phyloP scores from a whole-genome alignment of 2,797 vertebrate species.

The Epinephelus malabaricus region DNA sequence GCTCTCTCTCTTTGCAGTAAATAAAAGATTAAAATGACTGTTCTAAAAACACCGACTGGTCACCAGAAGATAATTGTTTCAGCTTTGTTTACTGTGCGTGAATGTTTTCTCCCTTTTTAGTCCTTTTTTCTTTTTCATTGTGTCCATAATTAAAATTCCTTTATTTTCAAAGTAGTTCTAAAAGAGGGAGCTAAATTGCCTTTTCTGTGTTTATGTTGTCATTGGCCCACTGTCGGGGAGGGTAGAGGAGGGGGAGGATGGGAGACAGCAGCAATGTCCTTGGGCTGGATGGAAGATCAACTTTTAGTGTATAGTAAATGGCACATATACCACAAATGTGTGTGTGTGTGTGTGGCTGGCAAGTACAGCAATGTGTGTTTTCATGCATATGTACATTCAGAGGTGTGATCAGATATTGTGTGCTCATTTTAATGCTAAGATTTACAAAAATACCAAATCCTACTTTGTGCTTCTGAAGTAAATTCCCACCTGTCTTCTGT shows the following conservation, averaged over 20 bases:
- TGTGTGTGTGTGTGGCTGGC: constrained; percentile 13
- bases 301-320: constrained; percentile 74
- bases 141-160: constrained; percentile 90
- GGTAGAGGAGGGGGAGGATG: constrained; percentile 75
- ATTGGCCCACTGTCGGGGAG: constrained; percentile 84
- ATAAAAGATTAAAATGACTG: constrained; percentile 97
- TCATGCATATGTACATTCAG: constrained; percentile 36
- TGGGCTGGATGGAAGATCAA: constrained; percentile 85
- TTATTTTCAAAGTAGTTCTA: constrained; percentile 91
- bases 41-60: constrained; percentile 93
- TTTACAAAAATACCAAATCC: constrained; percentile 25
- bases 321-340: constrained; percentile 28
- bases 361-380: constrained; percentile 19
- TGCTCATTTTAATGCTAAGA: constrained; percentile 47
- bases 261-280: constrained; percentile 82
- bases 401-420: constrained; percentile 13
- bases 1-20: constrained; percentile 89
- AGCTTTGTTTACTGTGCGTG: constrained; percentile 94
- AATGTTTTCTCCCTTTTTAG: constrained; percentile 94
- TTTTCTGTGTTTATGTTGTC: constrained; percentile 88
- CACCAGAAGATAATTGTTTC: constrained; percentile 97
- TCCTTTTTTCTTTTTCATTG: constrained; percentile 89
- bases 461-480: constrained; percentile 44
- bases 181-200: constrained; percentile 89
- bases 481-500: constrained; percentile 64